Conservation (phyloP, 92 coral and sea anemone species). For the Porites cylindrica region DNA sequence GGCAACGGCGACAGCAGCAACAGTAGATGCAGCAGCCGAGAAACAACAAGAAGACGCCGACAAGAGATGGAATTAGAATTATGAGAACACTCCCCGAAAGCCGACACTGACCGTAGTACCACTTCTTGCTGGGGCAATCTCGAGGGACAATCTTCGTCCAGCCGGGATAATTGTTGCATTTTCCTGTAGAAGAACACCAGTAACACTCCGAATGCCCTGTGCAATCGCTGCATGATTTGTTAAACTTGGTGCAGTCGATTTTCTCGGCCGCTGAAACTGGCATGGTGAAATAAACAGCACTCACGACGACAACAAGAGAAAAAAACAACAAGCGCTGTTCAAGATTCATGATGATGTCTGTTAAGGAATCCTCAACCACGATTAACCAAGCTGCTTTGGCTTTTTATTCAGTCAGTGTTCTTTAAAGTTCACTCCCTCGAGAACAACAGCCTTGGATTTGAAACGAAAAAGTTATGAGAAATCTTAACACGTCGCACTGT, state of each 20-base stretch:
- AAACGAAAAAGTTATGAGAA: not conserved
- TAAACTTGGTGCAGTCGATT: conserved; percentile 58
- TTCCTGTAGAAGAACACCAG: conserved; percentile 74
- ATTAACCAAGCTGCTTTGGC: not conserved
- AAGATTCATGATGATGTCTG: conserved; percentile 21
- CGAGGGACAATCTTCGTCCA: conserved; percentile 81
- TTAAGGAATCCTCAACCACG: not conserved
- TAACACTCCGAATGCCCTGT: conserved; percentile 76
- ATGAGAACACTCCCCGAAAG: conserved; percentile 86
- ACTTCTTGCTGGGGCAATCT: conserved; percentile 82
- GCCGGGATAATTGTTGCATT: conserved; percentile 74
- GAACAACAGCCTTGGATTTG: not conserved
- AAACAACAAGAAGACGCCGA: conserved; percentile 78
- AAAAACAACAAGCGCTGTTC: conserved; percentile 28
- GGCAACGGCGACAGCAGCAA: conserved; percentile 95
- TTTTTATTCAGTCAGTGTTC: not conserved
- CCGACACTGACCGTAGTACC: conserved; percentile 90
- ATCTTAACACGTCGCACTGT: not conserved
- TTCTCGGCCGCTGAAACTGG: conserved; percentile 73
- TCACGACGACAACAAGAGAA: conserved; percentile 28
- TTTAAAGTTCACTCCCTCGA: not conserved
- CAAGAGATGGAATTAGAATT: conserved; percentile 84
- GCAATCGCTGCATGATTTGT: conserved; percentile 83
- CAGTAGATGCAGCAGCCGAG: conserved; percentile 95
- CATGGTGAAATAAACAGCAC: conserved; percentile 63